Base-by-base conservation (phyloP, 2,113 vertebrate species). In the Tursiops truncatus region DNA sequence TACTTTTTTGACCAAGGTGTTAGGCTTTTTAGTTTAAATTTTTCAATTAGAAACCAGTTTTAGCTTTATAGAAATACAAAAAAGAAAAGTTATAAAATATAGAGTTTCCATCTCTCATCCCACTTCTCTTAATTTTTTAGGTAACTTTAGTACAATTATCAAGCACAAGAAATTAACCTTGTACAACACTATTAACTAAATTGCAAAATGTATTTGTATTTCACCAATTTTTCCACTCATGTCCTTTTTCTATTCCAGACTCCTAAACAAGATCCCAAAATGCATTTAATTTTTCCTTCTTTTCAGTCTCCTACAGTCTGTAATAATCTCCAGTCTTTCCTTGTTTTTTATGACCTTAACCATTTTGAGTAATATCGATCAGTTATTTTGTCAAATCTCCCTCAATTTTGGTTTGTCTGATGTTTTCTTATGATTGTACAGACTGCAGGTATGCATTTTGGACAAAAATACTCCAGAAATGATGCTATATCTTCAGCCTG, bases 141-240 rank as follows among this genome's bases (percentile, higher is more conserved):
- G 3, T 67, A 41, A 44, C 36, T 87, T 95, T 44, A 95, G 36
- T 44, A 88, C 12, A 74, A 23, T 92, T 41, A 36, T 44, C 58
- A 94, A 41, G 44, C 50, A 33, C 38, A 58, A 58, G 56, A 58
- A 21, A 58, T 21, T 58, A 58, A 58, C 56, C 20, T 58, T 58
- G 20, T 58, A 21, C 7, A 20, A 56, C 56, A 21, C 56, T 58
- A 21, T 58, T 38, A 74, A 89, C 13, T 58, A 47, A 67, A 60
- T 83, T 50, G 38, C 14, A 85, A 50, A 41, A 83, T 36, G 11
- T 50, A 20, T 38, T 38, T 14, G 18, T 38, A 38, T 50, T 67
- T 81, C 33, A 33, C 6, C 20, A 33, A 15, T 76, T 89, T 89
- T 58, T 7, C 7, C 25, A 50, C 31, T 83, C 6, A 33, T 18